A percentile compares a stretch with the other conserved stretches of the same genome.
Evolutionary conservation across 1,140 invertebrate species (phyloP).

Genomic region (Branchinecta lynchi): DNA sequence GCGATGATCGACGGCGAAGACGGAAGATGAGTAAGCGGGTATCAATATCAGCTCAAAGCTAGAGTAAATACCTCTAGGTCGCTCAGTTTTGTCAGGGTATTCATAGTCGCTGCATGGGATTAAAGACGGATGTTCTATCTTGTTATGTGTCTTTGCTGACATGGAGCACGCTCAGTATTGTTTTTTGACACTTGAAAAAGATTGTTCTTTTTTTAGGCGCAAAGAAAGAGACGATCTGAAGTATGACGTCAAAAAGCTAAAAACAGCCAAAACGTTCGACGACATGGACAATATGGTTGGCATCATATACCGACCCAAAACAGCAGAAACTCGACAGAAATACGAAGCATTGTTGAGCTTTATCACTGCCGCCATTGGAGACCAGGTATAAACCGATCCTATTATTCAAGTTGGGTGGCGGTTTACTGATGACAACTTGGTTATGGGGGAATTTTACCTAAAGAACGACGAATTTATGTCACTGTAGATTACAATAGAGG

Average conservation of each 20-base stretch:
- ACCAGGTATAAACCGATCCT: conserved; percentile 47
- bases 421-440: conserved; percentile 12
- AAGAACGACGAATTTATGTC: too few relatives aligned
- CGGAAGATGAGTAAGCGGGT: too few relatives aligned
- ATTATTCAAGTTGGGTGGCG: too few relatives aligned
- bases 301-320: conserved; percentile 89
- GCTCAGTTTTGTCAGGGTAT: too few relatives aligned
- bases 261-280: conserved; percentile 44
- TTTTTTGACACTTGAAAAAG: conserved; percentile 16
- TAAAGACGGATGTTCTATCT: too few relatives aligned
- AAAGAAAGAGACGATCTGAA: conserved; percentile 79
- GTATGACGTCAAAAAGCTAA: conserved; percentile 78
- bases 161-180: neutral
- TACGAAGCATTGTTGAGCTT: conserved; percentile 92
- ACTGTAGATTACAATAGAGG: too few relatives aligned
- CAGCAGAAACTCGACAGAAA: conserved; percentile 90
- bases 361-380: conserved; percentile 92
- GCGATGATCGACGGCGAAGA: too few relatives aligned
- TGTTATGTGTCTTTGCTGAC: too few relatives aligned
- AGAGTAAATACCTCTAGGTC: too few relatives aligned
- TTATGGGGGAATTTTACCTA: neutral
- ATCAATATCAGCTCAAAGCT: too few relatives aligned
- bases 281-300: conserved; percentile 82
- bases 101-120: too few relatives aligned
- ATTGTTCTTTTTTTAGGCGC: conserved; percentile 37